These are phyloP conservation scores for Cepaea hortensis DNA, from an alignment of 2,888 invertebrate genomes.

Conservation along the genomic window DNA sequence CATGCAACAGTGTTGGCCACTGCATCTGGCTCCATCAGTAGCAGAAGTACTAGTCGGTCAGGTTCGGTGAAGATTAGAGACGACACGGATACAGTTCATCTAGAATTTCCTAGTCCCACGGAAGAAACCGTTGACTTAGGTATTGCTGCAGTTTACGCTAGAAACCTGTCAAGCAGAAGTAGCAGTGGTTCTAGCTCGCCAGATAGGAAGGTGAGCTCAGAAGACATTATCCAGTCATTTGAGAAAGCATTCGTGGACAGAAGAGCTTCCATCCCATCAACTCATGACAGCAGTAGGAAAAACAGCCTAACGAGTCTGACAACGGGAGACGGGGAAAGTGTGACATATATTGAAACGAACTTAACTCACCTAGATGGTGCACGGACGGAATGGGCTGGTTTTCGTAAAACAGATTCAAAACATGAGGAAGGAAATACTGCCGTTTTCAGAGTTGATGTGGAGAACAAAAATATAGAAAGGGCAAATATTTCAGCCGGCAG, in stretches of 20 bases:
- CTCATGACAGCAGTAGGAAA: neutral
- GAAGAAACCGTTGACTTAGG: too few species aligned
- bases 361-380: too few species aligned
- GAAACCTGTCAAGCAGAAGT: neutral
- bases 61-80: neutral
- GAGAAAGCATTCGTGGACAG: neutral
- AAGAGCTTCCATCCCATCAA: neutral
- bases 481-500: neutral
- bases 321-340: neutral
- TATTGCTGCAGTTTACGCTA: neutral
- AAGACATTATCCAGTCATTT: neutral
- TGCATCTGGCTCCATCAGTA: neutral
- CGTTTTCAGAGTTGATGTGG: too few species aligned
- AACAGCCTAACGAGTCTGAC: neutral
- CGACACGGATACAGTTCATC: neutral
- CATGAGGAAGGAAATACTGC: too few species aligned
- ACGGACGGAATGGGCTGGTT: too few species aligned
- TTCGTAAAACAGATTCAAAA: too few species aligned
- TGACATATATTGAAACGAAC: too few species aligned
- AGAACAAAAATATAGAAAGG: too few species aligned
- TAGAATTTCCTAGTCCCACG: too few species aligned
- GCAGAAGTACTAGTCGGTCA: neutral
- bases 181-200: neutral
- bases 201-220: neutral
- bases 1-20: neutral